Conservation (phyloP, 2,113 vertebrate genomes). For the Leptobrachium leishanense region DNA sequence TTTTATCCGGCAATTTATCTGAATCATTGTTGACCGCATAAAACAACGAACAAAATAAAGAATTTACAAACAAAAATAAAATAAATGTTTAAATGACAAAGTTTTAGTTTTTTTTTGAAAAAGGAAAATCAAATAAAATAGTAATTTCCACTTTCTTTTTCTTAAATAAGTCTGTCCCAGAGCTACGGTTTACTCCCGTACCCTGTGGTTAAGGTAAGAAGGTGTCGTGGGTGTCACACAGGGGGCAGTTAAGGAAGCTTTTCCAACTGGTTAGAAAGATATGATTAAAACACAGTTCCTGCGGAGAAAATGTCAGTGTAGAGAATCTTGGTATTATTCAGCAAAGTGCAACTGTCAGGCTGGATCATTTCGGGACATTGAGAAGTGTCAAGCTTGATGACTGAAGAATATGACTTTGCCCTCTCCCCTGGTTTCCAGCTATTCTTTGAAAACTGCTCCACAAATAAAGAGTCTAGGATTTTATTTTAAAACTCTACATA, state of each 20-base stretch:
- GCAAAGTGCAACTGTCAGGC: constrained; percentile 26
- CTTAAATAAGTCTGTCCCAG: too few relatives aligned
- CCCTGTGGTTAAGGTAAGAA: neutral
- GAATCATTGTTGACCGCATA: too few relatives aligned
- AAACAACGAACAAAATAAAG: too few relatives aligned
- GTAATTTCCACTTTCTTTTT: too few relatives aligned
- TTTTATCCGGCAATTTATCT: too few relatives aligned
- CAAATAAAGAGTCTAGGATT: constrained; percentile 10
- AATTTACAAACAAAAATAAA: too few relatives aligned
- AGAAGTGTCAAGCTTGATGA: constrained; percentile 9
- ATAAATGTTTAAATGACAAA: too few relatives aligned
- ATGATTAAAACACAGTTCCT: constrained; percentile 24
- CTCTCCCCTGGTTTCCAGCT: constrained; percentile 4
- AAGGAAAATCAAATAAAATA: too few relatives aligned
- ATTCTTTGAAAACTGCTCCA: constrained; percentile 17
- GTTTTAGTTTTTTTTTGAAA: too few relatives aligned
- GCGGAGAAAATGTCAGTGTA: constrained; percentile 11
- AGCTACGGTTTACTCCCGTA: too few relatives aligned
- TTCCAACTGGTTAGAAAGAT: neutral
- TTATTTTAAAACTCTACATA: neutral
- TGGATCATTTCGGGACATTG: constrained; percentile 5
- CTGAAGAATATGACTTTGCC: neutral
- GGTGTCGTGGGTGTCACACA: neutral
- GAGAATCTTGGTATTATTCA: neutral
- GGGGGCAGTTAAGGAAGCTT: neutral